phyloP scores from a whole-genome alignment of 2,113 vertebrate genomes.

The Anguilla japonica region DNA sequence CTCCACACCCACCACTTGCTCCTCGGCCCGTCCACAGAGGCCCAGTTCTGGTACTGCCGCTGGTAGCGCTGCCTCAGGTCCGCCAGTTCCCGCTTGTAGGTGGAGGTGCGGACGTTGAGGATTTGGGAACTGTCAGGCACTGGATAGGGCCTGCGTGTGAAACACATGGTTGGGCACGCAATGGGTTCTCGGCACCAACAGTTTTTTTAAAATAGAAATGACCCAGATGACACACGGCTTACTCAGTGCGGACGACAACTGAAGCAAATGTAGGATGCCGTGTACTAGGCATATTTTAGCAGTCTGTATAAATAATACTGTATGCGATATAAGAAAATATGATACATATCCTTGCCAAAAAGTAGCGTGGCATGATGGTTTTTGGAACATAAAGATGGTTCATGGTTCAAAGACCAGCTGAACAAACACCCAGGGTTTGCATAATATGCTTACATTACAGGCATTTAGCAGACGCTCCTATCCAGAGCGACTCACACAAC shows the following conservation, averaged over 20 bases:
- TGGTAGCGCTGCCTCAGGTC: conserved; percentile 73
- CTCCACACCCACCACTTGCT: conserved; percentile 91
- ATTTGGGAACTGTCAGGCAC: conserved; percentile 79
- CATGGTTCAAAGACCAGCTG: neutral
- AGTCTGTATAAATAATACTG: too few species aligned
- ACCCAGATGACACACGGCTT: neutral
- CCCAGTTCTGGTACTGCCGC: conserved; percentile 84
- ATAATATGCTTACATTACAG: neutral
- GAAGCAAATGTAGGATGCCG: neutral
- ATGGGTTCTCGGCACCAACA: neutral
- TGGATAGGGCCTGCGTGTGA: conserved; percentile 63
- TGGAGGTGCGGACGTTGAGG: conserved; percentile 71
- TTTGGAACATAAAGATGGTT: neutral
- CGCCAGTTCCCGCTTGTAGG: conserved; percentile 71
- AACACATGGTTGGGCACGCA: conserved; percentile 20
- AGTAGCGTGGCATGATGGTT: neutral
- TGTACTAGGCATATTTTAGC: neutral
- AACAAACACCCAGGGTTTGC: neutral
- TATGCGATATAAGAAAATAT: too few species aligned
- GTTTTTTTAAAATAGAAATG: neutral
- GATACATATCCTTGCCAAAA: neutral
- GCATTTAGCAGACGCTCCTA: too few species aligned
- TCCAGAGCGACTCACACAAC: too few species aligned
- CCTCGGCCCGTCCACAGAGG: conserved; percentile 70
- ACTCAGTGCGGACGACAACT: neutral